Conservation (phyloP, 2,113 vertebrate species). For the Motacilla alba region DNA sequence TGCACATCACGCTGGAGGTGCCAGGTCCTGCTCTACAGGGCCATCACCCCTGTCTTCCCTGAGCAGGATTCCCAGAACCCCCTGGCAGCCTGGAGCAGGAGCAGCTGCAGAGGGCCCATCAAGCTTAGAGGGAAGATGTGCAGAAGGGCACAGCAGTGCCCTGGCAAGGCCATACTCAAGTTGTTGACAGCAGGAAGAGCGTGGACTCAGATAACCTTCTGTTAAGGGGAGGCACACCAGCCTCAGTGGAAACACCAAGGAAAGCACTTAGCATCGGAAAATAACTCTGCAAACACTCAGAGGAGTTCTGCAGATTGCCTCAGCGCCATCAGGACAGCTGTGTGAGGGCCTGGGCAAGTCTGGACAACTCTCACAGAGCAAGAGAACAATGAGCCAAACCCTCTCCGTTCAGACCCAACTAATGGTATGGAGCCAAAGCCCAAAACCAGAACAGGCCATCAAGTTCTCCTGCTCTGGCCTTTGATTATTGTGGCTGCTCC, state of each 20-base stretch:
- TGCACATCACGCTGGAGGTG: not conserved
- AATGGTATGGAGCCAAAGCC: not conserved
- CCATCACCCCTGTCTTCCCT: not conserved
- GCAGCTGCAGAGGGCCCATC: not conserved
- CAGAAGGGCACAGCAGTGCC: not conserved
- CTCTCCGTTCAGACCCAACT: not conserved
- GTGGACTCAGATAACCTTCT: not conserved
- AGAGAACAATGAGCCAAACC: not conserved
- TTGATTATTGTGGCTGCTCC: not conserved
- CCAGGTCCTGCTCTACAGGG: not conserved
- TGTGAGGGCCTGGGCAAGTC: fast-evolving
- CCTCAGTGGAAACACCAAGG: not conserved
- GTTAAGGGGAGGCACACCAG: not conserved
- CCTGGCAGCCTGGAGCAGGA: not conserved
- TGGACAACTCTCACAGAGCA: not conserved
- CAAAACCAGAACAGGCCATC: not conserved
- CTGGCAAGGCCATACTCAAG: fast-evolving
- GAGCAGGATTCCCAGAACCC: not conserved
- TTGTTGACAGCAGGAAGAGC: not conserved
- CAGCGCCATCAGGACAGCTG: fast-evolving
- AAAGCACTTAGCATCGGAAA: not conserved
- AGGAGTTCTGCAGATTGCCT: fast-evolving
- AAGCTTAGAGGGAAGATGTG: not conserved
- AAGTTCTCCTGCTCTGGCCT: not conserved
- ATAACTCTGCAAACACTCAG: not conserved